Evolutionary conservation across 2,888 invertebrate species (phyloP).

Genomic region (Tuta absoluta): DNA sequence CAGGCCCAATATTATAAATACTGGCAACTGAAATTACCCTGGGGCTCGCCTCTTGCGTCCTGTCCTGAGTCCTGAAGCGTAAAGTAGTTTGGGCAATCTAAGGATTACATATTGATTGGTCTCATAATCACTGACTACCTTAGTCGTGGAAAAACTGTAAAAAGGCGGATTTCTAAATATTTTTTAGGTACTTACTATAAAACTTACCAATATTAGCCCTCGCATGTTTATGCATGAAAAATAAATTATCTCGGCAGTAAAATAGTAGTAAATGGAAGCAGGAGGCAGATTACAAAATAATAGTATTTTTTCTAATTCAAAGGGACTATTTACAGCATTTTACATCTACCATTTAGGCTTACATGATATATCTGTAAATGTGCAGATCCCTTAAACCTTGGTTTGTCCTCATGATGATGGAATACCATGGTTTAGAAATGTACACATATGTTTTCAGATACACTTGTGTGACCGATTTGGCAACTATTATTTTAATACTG

Average conservation of each 20-base stretch:
- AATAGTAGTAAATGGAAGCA: constrained; percentile 51
- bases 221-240: constrained; percentile 77
- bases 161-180: background rate
- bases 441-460: too few relatives aligned
- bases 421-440: too few relatives aligned
- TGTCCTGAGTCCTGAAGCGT: too few relatives aligned
- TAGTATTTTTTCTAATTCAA: constrained; percentile 54
- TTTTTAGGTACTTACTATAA: background rate
- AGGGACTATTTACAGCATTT: constrained; percentile 74
- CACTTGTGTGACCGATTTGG: constrained; percentile 58
- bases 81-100: too few relatives aligned
- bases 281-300: constrained; percentile 57
- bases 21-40: too few relatives aligned
- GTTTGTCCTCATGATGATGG: too few relatives aligned
- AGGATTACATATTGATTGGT: too few relatives aligned
- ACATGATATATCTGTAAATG: too few relatives aligned
- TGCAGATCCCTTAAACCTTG: too few relatives aligned
- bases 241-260: constrained; percentile 65
- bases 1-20: too few relatives aligned
- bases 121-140: too few relatives aligned
- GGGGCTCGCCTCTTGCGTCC: too few relatives aligned
- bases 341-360: constrained; percentile 61
- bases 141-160: background rate
- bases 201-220: constrained; percentile 74
- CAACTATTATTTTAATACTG: constrained; percentile 79